These are phyloP conservation scores for Prietella phreatophila DNA, from an alignment of 2,113 vertebrate genomes.

Conservation along the genomic window DNA sequence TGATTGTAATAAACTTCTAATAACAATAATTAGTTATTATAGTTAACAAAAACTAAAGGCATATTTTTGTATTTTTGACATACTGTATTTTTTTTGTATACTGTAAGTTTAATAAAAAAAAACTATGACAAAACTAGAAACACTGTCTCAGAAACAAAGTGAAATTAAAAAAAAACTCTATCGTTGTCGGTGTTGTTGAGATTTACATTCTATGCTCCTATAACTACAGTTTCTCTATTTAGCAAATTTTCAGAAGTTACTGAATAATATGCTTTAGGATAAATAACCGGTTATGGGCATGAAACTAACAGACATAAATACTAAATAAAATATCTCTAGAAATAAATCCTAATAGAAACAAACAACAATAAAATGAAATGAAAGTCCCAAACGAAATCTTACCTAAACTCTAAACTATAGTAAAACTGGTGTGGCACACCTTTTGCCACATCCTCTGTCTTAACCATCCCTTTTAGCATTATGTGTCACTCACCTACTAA, in stretches of 20 bases:
- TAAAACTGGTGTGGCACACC: not conserved
- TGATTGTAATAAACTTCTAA: too few relatives aligned
- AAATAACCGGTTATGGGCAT: not conserved
- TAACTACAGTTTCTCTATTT: not conserved
- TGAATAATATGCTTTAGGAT: not conserved
- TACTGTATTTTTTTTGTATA: too few relatives aligned
- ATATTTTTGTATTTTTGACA: not conserved
- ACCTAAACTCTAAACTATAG: not conserved
- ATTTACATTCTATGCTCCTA: not conserved
- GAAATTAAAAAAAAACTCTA: not conserved
- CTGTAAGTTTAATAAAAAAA: not conserved
- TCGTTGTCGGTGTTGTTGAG: not conserved
- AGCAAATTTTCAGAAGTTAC: not conserved
- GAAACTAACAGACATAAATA: not conserved
- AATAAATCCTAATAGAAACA: not conserved
- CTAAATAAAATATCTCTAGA: not conserved
- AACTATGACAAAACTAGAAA: not conserved
- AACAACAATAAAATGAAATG: not conserved
- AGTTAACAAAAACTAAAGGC: not conserved
- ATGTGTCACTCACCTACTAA: not conserved
- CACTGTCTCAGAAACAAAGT: not conserved
- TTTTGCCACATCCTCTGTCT: not conserved
- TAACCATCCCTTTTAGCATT: not conserved
- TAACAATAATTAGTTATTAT: not conserved
- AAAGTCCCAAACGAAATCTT: not conserved